Percentiles rank a stretch among this genome's conserved stretches.
Evolutionary conservation across 2,888 invertebrate species (phyloP).

Genomic region (Acleris sparsana): DNA sequence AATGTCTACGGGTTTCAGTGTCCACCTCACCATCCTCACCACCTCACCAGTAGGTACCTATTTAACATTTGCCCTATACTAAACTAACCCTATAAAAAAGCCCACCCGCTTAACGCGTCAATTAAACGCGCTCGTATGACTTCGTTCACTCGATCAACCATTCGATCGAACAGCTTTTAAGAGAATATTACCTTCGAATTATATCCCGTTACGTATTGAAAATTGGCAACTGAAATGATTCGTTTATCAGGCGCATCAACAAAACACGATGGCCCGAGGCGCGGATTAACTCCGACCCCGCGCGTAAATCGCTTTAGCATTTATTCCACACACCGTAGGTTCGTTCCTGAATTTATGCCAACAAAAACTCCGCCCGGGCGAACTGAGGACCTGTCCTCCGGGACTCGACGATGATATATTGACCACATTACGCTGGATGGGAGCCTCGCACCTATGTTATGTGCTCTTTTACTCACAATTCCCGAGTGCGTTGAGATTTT

Average conservation of each 20-base stretch:
- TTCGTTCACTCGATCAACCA: not conserved
- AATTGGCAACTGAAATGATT: not conserved
- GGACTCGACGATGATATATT: constrained; percentile 38
- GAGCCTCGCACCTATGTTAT: constrained; percentile 34
- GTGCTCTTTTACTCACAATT: constrained; percentile 32
- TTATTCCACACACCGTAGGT: constrained; percentile 30
- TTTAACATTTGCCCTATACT: no score
- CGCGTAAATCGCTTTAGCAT: constrained; percentile 31
- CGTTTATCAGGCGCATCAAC: constrained; percentile 18
- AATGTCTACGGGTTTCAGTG: no score
- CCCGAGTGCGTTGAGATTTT: constrained; percentile 33
- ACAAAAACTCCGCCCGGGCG: constrained; percentile 34
- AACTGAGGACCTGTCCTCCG: constrained; percentile 34
- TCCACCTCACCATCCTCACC: no score
- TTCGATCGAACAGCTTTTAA: not conserved
- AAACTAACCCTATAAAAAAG: no score
- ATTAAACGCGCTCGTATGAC: no score
- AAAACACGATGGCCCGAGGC: constrained; percentile 6
- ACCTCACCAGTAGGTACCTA: no score
- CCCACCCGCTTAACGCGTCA: no score
- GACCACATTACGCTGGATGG: constrained; percentile 34
- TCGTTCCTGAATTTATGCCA: constrained; percentile 35
- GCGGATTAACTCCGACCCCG: constrained; percentile 9
- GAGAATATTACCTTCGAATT: not conserved
- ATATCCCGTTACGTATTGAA: no score